Conservation (phyloP, 2,888 invertebrate species). For the Galerucella pusilla region DNA sequence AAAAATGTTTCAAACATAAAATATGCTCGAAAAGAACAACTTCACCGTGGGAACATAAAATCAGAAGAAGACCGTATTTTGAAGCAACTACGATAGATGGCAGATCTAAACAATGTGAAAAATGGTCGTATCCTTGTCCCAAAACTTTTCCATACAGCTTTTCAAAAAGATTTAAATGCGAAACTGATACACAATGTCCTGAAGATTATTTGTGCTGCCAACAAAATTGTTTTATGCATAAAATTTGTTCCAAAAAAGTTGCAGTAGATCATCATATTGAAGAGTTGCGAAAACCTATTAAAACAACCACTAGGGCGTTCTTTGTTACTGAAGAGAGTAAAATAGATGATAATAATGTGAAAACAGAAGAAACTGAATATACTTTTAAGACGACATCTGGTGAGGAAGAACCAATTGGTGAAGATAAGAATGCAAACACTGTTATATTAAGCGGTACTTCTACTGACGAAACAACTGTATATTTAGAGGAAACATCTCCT, state of each 20-base stretch:
- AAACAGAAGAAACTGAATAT: not conserved
- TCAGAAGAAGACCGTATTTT: not conserved
- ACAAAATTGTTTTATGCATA: conserved; percentile 40
- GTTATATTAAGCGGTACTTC: not conserved
- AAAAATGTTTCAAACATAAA: conserved; percentile 41
- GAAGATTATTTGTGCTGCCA: conserved; percentile 35
- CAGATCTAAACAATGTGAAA: conserved; percentile 23
- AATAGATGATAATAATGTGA: not conserved
- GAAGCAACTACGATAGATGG: not conserved
- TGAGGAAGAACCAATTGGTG: not conserved
- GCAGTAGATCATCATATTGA: conserved; percentile 1
- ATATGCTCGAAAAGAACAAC: conserved; percentile 28
- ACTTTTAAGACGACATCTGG: not conserved
- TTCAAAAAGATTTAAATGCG: conserved; percentile 34
- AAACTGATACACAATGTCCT: conserved; percentile 38
- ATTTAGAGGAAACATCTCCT: not conserved
- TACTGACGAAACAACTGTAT: conserved; percentile 4
- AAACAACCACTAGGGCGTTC: not conserved
- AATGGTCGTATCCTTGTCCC: conserved; percentile 33
- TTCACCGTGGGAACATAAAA: not conserved
- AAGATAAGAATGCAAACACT: not conserved
- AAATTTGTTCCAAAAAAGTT: conserved; percentile 39
- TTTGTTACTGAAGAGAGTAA: not conserved
- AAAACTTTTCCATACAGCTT: conserved; percentile 24
- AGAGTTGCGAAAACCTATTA: conserved; percentile 6